These are phyloP conservation scores for Isichthys henryi DNA, from an alignment of 2,113 vertebrate species.

Conservation along the genomic window DNA sequence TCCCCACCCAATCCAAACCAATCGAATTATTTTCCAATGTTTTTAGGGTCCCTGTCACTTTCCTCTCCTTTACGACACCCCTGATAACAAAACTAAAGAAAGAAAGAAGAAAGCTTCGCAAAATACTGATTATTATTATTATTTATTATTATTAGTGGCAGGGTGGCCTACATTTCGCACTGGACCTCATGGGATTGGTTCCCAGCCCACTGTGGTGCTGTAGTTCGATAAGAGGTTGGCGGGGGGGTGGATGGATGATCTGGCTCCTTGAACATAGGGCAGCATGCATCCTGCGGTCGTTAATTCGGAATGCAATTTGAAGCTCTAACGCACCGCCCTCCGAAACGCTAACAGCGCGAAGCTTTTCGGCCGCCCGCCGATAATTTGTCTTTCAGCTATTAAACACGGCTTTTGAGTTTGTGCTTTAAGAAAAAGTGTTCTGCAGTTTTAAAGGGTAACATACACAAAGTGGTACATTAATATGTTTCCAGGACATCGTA, in stretches of 20 bases:
- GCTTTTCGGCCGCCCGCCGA: too few relatives aligned
- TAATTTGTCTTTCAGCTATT: background rate
- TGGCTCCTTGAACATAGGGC: background rate
- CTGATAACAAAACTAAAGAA: background rate
- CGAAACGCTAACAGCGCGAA: background rate
- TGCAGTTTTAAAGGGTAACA: background rate
- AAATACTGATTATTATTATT: background rate
- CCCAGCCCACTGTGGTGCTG: background rate
- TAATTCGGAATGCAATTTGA: background rate
- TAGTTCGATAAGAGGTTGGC: background rate
- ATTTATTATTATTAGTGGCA: background rate
- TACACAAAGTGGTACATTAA: background rate
- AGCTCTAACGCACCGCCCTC: background rate
- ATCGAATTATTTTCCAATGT: too few relatives aligned
- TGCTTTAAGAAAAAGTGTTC: background rate
- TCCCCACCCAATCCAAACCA: too few relatives aligned
- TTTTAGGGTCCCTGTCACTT: background rate
- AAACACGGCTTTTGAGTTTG: background rate
- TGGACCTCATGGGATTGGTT: background rate
- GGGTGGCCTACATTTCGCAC: background rate
- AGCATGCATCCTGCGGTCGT: background rate
- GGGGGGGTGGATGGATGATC: background rate
- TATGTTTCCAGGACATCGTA: slow-evolving; percentile 10
- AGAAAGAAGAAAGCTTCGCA: background rate
- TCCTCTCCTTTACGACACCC: background rate